These are phyloP conservation scores for Diploscapter pachys DNA, from an alignment of 1,140 invertebrate genomes.

Conservation along the genomic window DNA sequence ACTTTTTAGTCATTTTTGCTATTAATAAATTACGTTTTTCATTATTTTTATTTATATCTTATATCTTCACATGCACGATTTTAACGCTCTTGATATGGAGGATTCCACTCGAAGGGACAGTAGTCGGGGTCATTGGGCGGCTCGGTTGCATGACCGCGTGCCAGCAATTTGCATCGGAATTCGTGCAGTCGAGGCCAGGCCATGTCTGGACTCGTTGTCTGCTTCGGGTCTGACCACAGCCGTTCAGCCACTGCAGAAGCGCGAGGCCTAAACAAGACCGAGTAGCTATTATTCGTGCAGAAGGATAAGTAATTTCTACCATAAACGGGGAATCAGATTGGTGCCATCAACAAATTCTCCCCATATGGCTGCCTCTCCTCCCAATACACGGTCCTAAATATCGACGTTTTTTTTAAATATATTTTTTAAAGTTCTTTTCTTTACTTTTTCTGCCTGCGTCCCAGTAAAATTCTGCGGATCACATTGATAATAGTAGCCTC, in stretches of 20 bases:
- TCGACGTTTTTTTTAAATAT: conserved; percentile 2
- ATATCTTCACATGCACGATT: no score
- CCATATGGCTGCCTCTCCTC: conserved; percentile 88
- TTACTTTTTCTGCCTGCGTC: no score
- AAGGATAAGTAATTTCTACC: no score
- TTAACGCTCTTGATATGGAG: conserved; percentile 19
- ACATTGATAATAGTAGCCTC: no score
- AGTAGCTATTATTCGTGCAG: background rate
- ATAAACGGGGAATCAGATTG: conserved; percentile 50
- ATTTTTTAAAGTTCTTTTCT: conserved; percentile 3
- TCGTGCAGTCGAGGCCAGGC: conserved; percentile 40
- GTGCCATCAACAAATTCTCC: conserved; percentile 61
- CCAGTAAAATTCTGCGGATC: no score
- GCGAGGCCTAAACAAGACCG: conserved; percentile 64
- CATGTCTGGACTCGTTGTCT: conserved; percentile 26
- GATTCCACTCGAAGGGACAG: conserved; percentile 33
- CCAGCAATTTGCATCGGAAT: conserved; percentile 31
- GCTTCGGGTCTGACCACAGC: conserved; percentile 68
- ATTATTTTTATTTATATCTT: no score
- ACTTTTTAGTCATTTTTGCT: no score
- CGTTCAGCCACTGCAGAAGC: conserved; percentile 77
- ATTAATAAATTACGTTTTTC: no score
- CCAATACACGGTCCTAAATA: conserved; percentile 61
- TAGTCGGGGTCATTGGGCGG: conserved; percentile 36
- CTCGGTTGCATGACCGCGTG: conserved; percentile 29